Base-by-base conservation (phyloP, 2,888 invertebrate genomes). In the Mechanitis messenoides region DNA sequence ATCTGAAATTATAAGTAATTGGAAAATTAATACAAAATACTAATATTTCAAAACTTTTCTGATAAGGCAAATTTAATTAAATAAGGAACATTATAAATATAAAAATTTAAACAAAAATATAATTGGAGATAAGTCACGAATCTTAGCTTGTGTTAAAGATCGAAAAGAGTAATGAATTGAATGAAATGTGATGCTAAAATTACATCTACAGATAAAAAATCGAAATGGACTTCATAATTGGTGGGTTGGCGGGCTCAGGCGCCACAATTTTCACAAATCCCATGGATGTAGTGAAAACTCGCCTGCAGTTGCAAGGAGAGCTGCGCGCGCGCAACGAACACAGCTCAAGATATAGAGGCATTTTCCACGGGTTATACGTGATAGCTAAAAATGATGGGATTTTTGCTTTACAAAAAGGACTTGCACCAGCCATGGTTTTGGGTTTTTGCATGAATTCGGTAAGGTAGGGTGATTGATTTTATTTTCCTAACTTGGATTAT, bases 261-360 rank as follows among this genome's bases (percentile, higher is more conserved):
- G 95, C 96, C 0, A 94, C 95, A 0, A 87, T 95, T 56, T 93
- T 96, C 72, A 95, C 96, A 5, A 97, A 97, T 79, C 97, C 97
- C 0, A 91, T 97, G 75, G 97, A 97, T 81, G 97, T 97, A 7
- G 85, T 97, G 33, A 97, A 97, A 87, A 96, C 95, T 12, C 91
- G 97, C 0, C 92, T 97, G 78, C 97, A 97, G 79, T 88, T 97
- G 2, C 97, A 97, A 81, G 94, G 94, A 1, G 94, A 96, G 79
- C 78, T 96, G 55, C 91, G 91, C 69, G 92, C 94, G 0, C 91
- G 79, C 42, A 42, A 9, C 42, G 42, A 42, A 42, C 42, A 42
- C 42, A 42, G 42, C 9, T 42, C 42, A 3, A 7, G 42, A 42
- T 42, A 42, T 9, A 42, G 42, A 42, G 95, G 96, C 71, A 93